phyloP scores from a whole-genome alignment of 2,113 vertebrate species.

The Sialia sialis region DNA sequence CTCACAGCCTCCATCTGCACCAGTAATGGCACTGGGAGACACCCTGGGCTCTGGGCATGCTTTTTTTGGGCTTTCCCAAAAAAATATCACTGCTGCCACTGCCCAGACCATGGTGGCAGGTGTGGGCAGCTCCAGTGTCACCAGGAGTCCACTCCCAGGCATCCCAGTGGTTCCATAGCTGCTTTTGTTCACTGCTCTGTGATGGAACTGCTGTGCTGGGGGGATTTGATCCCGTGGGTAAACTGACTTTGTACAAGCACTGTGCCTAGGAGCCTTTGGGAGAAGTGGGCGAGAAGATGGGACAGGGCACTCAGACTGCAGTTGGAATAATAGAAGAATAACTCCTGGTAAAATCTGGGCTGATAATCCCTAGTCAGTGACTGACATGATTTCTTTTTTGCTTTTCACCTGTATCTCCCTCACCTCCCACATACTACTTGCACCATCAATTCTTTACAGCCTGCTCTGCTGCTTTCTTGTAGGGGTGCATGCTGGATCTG shows the following conservation, averaged over 20 bases:
- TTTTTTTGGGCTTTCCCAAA: background rate
- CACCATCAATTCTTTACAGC: background rate
- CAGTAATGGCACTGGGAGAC: background rate
- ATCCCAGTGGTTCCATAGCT: background rate
- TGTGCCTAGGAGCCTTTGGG: background rate
- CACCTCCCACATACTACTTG: background rate
- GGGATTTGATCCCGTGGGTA: accelerated
- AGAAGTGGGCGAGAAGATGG: background rate
- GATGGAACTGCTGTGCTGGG: background rate
- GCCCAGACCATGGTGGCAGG: background rate
- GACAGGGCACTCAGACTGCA: background rate
- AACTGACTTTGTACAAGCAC: background rate
- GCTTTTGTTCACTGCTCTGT: background rate
- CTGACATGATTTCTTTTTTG: background rate
- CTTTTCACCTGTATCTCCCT: background rate
- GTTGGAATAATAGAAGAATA: background rate
- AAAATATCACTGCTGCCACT: background rate
- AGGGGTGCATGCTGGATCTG: background rate
- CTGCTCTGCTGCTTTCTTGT: background rate
- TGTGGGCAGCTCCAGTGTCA: background rate
- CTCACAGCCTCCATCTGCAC: background rate
- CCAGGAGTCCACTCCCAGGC: background rate
- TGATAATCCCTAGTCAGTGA: background rate
- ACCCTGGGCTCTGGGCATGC: background rate
- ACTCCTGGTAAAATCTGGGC: background rate